Percentiles rank a stretch among this genome's conserved stretches.
phyloP scores from a whole-genome alignment of 2,797 vertebrate genomes.

The Acanthis flammea region DNA sequence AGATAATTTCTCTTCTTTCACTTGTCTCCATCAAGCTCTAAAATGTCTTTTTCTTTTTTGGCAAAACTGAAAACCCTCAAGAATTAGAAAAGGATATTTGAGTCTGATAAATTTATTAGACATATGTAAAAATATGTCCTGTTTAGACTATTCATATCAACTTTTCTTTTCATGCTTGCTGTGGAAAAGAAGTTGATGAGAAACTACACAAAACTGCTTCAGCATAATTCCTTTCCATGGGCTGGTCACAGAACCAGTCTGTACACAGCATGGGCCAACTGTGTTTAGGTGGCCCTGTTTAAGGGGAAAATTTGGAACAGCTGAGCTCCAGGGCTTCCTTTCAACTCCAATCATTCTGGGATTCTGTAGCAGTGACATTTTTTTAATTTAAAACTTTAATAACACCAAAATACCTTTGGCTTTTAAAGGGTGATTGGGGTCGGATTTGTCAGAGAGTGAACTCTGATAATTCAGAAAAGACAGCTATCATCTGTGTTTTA shows the following conservation, averaged over 20 bases:
- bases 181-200: neutral
- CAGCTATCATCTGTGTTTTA: neutral
- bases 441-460: fast-evolving
- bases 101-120: neutral
- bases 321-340: neutral
- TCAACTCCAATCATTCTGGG: neutral
- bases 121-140: neutral
- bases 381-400: neutral
- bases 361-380: neutral
- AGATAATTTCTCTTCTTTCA: neutral
- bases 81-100: neutral
- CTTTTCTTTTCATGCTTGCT: neutral
- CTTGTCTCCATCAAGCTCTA: neutral
- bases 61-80: neutral
- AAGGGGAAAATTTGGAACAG: neutral
- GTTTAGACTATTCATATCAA: neutral
- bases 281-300: no score
- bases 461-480: neutral
- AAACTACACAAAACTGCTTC: neutral
- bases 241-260: neutral
- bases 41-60: neutral
- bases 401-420: neutral
- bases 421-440: neutral
- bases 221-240: neutral
- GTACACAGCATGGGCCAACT: no score